These are phyloP conservation scores for Xenus cinereus DNA, from an alignment of 2,113 vertebrate genomes.

Conservation along the genomic window DNA sequence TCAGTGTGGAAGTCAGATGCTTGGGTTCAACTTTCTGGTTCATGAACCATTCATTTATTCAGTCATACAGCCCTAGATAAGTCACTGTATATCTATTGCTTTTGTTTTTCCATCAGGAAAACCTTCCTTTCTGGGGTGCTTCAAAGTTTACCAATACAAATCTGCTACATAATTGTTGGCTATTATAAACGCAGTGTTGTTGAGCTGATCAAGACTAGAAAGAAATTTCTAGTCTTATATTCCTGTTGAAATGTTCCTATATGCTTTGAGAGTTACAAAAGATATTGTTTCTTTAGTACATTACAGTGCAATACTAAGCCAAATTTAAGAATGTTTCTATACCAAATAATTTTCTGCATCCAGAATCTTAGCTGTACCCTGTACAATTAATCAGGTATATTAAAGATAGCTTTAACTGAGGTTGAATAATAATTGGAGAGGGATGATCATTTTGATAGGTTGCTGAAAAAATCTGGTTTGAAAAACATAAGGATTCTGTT, in stretches of 20 bases:
- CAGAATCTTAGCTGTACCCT: neutral
- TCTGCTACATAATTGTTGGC: neutral
- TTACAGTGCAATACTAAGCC: neutral
- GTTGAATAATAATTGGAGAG: neutral
- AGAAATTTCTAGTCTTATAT: neutral
- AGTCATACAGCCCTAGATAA: neutral
- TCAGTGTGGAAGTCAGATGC: neutral
- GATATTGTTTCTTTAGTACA: neutral
- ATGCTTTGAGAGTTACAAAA: neutral
- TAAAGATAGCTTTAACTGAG: neutral
- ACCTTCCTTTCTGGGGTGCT: neutral
- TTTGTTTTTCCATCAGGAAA: neutral
- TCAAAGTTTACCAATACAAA: neutral
- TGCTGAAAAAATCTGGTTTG: neutral
- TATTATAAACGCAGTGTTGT: neutral
- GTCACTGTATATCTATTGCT: neutral
- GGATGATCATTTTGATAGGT: neutral
- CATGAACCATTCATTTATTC: neutral
- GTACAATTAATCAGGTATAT: neutral
- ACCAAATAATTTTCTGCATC: neutral
- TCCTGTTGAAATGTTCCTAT: neutral
- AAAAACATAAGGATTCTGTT: neutral
- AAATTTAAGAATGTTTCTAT: neutral
- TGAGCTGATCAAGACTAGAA: neutral
- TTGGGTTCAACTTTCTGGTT: neutral